Evolutionary conservation across 1,140 invertebrate species (phyloP).

Genomic region (Grapholita molesta): DNA sequence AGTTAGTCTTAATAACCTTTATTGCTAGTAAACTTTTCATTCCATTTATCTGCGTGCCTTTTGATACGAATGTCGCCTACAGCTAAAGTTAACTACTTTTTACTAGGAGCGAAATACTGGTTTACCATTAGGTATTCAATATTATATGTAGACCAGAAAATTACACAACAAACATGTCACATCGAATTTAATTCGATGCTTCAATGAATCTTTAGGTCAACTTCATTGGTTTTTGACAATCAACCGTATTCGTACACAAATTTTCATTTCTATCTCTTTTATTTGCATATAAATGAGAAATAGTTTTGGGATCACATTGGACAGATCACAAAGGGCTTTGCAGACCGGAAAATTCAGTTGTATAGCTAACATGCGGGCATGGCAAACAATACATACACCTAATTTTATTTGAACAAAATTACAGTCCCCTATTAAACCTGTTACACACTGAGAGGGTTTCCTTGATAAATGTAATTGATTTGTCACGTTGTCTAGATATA

Average conservation of each 20-base stretch:
- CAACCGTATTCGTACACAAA: neutral
- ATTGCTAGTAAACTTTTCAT: too few relatives aligned
- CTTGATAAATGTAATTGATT: constrained; percentile 10
- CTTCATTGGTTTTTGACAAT: neutral
- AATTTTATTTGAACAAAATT: constrained; percentile 18
- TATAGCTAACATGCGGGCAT: constrained; percentile 45
- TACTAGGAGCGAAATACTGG: too few relatives aligned
- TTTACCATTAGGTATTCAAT: too few relatives aligned
- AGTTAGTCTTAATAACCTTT: too few relatives aligned
- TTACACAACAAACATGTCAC: neutral
- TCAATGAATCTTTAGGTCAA: neutral
- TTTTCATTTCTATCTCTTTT: constrained; percentile 1
- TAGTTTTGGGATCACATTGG: neutral
- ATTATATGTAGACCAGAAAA: too few relatives aligned
- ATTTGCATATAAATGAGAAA: constrained; percentile 6
- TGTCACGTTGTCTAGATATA: neutral
- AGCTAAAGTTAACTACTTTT: too few relatives aligned
- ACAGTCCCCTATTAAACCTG: constrained; percentile 3
- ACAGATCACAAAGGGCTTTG: constrained; percentile 38
- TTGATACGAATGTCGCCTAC: too few relatives aligned
- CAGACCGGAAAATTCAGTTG: constrained; percentile 49
- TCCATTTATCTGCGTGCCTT: too few relatives aligned
- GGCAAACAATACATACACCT: constrained; percentile 31
- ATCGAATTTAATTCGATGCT: neutral
- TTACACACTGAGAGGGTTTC: constrained; percentile 3